phyloP scores from a whole-genome alignment of 2,797 vertebrate species.

The Gallinago nigripennis region DNA sequence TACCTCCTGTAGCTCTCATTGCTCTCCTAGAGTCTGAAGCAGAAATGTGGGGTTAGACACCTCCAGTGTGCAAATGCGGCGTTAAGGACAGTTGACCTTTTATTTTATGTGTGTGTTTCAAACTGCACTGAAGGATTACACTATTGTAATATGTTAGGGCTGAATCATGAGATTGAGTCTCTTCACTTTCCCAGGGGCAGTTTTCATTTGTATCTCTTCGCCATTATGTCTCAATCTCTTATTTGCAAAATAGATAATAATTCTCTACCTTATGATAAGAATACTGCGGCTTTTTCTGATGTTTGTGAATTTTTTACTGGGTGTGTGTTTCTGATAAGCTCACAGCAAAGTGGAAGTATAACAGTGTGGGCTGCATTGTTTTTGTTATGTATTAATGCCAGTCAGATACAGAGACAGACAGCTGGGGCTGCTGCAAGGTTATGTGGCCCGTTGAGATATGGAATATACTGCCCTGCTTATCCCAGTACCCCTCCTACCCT shows the following conservation, averaged over 20 bases:
- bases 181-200: background rate
- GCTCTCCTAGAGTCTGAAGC: background rate
- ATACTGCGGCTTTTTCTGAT: background rate
- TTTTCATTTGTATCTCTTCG: background rate
- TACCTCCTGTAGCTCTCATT: background rate
- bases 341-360: background rate
- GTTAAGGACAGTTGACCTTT: background rate
- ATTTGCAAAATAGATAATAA: slow-evolving; percentile 19
- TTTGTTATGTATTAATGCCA: background rate
- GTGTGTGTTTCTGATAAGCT: background rate
- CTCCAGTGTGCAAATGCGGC: background rate
- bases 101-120: background rate
- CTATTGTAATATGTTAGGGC: background rate
- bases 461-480: background rate
- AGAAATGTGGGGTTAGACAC: background rate
- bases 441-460: background rate
- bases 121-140: background rate
- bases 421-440: background rate
- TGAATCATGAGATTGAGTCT: background rate
- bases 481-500: rapidly evolving
- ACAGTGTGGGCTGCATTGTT: background rate
- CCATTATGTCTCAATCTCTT: background rate
- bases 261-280: background rate
- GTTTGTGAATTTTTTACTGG: background rate
- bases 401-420: background rate